Conservation (phyloP, 1,140 invertebrate species). For the Ephestia elutella region DNA sequence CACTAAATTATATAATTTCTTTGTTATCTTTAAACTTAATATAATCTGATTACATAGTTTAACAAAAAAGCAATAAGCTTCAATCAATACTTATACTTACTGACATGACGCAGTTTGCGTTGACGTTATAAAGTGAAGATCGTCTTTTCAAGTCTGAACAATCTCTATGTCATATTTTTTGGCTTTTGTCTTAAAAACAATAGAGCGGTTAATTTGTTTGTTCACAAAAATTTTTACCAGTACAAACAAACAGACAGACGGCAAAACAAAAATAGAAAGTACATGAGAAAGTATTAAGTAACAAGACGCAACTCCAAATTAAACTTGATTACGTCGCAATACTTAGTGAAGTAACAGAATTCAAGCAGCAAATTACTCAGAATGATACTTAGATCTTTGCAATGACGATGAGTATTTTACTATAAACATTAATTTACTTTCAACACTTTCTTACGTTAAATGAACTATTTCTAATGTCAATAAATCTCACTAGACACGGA, state of each 20-base stretch:
- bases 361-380: background rate
- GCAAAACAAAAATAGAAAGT: background rate
- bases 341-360: conserved; percentile 4
- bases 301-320: conserved; percentile 2
- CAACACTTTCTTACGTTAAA: background rate
- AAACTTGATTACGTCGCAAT: conserved; percentile 7
- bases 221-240: too few relatives aligned
- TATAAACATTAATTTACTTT: background rate
- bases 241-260: background rate
- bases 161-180: too few relatives aligned
- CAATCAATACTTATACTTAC: too few relatives aligned
- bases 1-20: too few relatives aligned
- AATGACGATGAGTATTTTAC: background rate
- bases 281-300: background rate
- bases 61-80: too few relatives aligned
- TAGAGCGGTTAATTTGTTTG: background rate
- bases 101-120: too few relatives aligned
- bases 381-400: background rate
- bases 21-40: too few relatives aligned
- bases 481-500: conserved; percentile 37
- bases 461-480: conserved; percentile 21
- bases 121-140: too few relatives aligned
- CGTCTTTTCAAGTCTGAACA: too few relatives aligned
- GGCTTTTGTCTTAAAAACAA: background rate
- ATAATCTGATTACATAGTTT: too few relatives aligned